Base-by-base conservation (phyloP, 2,888 invertebrate species). In the Tinea semifulvella region DNA sequence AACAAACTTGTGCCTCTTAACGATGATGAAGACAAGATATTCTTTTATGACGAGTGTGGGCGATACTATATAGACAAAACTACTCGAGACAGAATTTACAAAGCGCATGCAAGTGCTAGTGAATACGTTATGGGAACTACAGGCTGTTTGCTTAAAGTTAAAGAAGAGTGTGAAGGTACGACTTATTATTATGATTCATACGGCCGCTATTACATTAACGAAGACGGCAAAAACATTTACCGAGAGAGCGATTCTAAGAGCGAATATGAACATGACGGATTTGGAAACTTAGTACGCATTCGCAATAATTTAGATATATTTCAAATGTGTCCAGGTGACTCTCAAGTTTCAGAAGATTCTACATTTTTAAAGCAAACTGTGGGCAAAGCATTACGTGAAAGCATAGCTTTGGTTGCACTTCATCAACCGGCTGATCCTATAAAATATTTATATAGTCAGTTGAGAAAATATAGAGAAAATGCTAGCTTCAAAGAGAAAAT, bases 241-340 rank as follows among this genome's bases (percentile, higher is more conserved):
- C 60, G 68, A 14, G 80, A 81, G 14, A 51, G 51, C 44, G 79
- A 74, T 54, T 46, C 66, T 31, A 40, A 53, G 1, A 80, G 76
- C 59, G 80, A 80, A 53, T 81, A 76, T 50, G 77, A 81, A 61
- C 69, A 68, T 49, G 81, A 81, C 58, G 80, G 71, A 1, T 61
- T 80, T 47, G 81, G 81, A 35, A 81, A 80, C 52, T 56, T 81
- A n/a, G 76, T 81, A 1, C 69, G 77, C 42, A 68, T 74, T 50
- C 68, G 69, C 27, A 76, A 69, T 48, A 64, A 68, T 27, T 48
- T 60, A 42, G 73, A 74, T 51, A 53, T 70, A 46, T 70, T 75
- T 51, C 60, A 71, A 28, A 56, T 60, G 10, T 80, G 80, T 49
- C 69, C 75, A 5, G 67, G 58, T 27, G 73, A 77, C 49, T 64